Base-by-base conservation (phyloP, 2,888 invertebrate genomes). In the Agonum fuliginosum region DNA sequence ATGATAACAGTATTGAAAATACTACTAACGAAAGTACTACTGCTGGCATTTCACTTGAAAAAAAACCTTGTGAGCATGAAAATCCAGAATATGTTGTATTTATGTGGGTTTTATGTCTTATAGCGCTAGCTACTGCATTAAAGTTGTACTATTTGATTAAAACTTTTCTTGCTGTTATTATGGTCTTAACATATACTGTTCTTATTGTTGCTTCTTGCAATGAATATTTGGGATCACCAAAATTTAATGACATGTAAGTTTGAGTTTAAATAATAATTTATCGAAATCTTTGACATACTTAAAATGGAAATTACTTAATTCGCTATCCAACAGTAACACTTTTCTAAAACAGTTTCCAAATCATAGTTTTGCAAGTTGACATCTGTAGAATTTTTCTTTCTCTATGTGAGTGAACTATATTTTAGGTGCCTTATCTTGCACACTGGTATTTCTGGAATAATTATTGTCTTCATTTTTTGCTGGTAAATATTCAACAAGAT, bases 81-180 rank as follows among this genome's bases (percentile, higher is more conserved):
- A 91, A 92, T 81, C 93, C 94, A 0, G 96, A 98, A 86, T 97
- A 97, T 84, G 92, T 97, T 10, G 95, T 97, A 2, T 97, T 97
- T 87, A 96, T 97, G 1, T 97, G 97, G 95, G 94, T 98, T 71
- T 88, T 99, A 14, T 95, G 97, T 82, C 90, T 98, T 83, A 94
- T 98, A 43, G 95, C 97, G 0, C 88, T 97, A 78, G 97, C 98
- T 0, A 95, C 98, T 0, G 97, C 97, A 27, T 89, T 98, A 27
- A 97, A 97, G 85, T 88, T 97, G 14, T 96, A 96, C 84, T 97
- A 96, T 84, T 86, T 97, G 80, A 92, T 96, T 71, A 97, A 97
- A 86, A 94, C 95, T 0, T 89, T 92, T 12, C 88, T 97, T 81
- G 95, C 96, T 0, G 86, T 93, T 4, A 85, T 91, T 10, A 94